Conservation (phyloP, 2,113 vertebrate species). For the Vombatus ursinus region DNA sequence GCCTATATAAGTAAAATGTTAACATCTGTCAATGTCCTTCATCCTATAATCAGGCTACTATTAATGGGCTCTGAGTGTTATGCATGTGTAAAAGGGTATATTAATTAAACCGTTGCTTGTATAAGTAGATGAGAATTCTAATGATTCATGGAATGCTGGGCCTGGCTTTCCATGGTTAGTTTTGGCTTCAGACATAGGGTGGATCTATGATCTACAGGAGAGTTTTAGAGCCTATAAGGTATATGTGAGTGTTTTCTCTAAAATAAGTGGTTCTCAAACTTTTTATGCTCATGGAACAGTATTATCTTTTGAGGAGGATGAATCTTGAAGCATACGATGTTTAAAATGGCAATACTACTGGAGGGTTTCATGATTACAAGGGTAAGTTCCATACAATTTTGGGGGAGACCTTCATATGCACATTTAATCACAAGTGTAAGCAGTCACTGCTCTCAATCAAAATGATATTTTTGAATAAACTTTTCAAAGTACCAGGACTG, state of each 20-base stretch:
- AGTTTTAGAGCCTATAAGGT: background rate
- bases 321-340: background rate
- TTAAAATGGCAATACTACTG: background rate
- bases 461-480: background rate
- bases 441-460: background rate
- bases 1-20: constrained; percentile 16
- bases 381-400: background rate
- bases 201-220: background rate
- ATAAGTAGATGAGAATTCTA: background rate
- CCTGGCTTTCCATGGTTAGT: background rate
- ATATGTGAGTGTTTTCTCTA: background rate
- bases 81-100: background rate
- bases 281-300: background rate
- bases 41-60: background rate
- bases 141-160: background rate
- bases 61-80: background rate
- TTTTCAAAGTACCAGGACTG: background rate
- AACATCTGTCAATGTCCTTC: constrained; percentile 36
- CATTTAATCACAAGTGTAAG: background rate
- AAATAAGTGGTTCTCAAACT: background rate
- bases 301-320: background rate
- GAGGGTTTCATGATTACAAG: background rate
- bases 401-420: background rate
- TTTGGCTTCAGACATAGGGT: background rate
- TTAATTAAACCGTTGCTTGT: background rate